A percentile compares a stretch with the other conserved stretches of the same genome.
Conservation (phyloP, 2,888 invertebrate species). For the Noctua comes region DNA sequence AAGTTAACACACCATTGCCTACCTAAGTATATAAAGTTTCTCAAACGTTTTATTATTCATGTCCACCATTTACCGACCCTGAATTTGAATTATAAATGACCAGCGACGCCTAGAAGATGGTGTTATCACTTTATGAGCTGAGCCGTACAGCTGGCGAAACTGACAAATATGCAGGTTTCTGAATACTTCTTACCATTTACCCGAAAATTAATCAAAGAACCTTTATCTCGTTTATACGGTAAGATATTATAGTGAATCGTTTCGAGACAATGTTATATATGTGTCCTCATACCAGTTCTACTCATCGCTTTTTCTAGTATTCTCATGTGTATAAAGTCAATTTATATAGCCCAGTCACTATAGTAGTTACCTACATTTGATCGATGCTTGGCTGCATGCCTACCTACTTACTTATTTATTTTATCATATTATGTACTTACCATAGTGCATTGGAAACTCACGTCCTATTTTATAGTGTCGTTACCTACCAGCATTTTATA, state of each 20-base stretch:
- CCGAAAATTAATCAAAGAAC: background rate
- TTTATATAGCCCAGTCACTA: background rate
- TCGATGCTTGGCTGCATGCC: background rate
- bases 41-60: background rate
- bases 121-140: constrained; percentile 15
- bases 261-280: background rate
- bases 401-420: constrained; percentile 6
- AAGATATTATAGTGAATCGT: background rate
- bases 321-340: background rate
- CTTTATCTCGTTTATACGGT: background rate
- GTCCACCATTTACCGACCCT: background rate
- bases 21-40: background rate
- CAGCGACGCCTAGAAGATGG: background rate
- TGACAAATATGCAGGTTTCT: background rate
- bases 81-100: constrained; percentile 29
- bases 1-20: background rate
- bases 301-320: background rate
- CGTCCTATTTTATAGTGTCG: constrained; percentile 42
- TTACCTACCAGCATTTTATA: constrained; percentile 41
- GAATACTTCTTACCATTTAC: background rate
- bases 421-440: background rate
- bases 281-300: background rate
- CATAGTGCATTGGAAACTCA: constrained; percentile 25
- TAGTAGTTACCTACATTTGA: background rate
- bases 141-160: background rate